phyloP scores from a whole-genome alignment of 2,888 invertebrate genomes.

The Acanthosepion esculentum region DNA sequence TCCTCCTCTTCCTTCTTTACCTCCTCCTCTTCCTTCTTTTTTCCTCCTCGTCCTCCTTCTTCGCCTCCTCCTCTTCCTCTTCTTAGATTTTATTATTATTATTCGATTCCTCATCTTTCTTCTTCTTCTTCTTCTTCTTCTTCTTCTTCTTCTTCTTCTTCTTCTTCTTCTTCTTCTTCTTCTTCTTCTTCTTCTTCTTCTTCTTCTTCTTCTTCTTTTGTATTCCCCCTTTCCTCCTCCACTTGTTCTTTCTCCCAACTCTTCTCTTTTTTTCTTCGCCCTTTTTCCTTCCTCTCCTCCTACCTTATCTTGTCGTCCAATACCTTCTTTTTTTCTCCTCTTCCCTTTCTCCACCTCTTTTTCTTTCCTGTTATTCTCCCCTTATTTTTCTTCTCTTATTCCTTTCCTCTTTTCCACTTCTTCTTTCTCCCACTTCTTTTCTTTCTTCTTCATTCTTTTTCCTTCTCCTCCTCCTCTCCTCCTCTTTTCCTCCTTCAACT shows the following conservation, averaged over 20 bases:
- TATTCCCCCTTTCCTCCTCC: too few relatives aligned
- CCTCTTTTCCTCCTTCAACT: too few relatives aligned
- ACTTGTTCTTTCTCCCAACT: too few relatives aligned
- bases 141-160: background rate
- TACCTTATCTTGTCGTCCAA: background rate
- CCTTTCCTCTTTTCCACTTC: too few relatives aligned
- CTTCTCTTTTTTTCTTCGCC: background rate
- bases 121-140: background rate
- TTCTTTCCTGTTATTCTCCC: too few relatives aligned
- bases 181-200: background rate
- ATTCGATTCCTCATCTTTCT: background rate
- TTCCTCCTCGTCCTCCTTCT: background rate
- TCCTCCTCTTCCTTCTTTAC: too few relatives aligned
- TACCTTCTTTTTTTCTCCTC: background rate
- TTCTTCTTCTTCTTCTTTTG: background rate
- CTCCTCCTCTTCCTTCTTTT: background rate
- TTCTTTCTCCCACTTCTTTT: too few relatives aligned
- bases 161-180: background rate
- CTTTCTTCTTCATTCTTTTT: too few relatives aligned
- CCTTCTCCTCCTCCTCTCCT: too few relatives aligned
- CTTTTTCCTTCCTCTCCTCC: background rate
- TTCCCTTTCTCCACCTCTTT: background rate
- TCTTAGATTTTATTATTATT: background rate
- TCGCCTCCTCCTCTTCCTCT: background rate
- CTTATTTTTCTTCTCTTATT: too few relatives aligned